Percentiles rank a stretch among this genome's conserved stretches.
These are phyloP conservation scores for Perca schrenkii DNA, from an alignment of 2,113 vertebrate species.

Conservation along the genomic window DNA sequence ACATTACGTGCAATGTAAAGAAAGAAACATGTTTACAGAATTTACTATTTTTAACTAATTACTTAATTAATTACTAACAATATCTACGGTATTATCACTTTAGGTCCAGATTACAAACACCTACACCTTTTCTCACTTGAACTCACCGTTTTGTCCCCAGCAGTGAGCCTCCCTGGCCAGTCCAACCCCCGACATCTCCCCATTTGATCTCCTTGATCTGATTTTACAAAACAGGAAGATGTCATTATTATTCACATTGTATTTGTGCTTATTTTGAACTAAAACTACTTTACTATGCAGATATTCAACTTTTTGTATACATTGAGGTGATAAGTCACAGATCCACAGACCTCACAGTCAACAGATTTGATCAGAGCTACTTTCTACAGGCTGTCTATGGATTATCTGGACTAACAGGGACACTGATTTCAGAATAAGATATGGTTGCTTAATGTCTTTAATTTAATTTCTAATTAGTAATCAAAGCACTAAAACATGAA, in stretches of 20 bases:
- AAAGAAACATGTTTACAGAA: neutral
- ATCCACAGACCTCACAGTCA: neutral
- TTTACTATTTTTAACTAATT: neutral
- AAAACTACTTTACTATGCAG: neutral
- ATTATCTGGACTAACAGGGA: neutral
- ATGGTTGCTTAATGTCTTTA: neutral
- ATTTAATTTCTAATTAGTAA: neutral
- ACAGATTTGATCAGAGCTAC: neutral
- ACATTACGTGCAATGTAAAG: neutral
- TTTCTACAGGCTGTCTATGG: neutral
- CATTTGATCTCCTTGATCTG: conserved; percentile 96
- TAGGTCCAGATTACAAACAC: neutral
- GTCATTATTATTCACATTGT: neutral
- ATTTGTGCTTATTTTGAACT: neutral
- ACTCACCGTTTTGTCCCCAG: conserved; percentile 96
- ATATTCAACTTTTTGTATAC: neutral
- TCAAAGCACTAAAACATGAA: too few species aligned
- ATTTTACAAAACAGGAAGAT: neutral
- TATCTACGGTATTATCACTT: neutral
- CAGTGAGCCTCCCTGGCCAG: conserved; percentile 95
- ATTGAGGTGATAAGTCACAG: neutral
- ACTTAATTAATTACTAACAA: neutral
- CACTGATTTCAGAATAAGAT: neutral
- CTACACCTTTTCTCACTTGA: neutral
- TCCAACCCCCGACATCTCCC: conserved; percentile 96